These are phyloP conservation scores for Acipenser transmontanus DNA, from an alignment of 2,797 vertebrate genomes.

Conservation along the genomic window DNA sequence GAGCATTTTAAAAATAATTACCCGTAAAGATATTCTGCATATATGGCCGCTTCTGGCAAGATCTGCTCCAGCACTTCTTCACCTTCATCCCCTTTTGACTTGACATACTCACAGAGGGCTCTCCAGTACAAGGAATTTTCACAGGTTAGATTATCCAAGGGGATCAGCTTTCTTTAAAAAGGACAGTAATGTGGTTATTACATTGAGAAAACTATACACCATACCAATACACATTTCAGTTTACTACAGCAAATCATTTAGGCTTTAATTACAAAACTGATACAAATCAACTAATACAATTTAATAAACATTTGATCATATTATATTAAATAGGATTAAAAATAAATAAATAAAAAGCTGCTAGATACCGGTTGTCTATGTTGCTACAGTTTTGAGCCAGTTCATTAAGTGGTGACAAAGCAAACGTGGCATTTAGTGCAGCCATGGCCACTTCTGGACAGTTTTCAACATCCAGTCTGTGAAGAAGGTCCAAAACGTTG, in stretches of 20 bases:
- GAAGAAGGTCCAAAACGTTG: constrained; percentile 76
- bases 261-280: too few relatives aligned
- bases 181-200: too few relatives aligned
- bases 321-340: too few relatives aligned
- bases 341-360: too few relatives aligned
- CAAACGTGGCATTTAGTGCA: constrained; percentile 70
- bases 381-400: constrained; percentile 55
- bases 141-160: constrained; percentile 70
- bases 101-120: constrained; percentile 80
- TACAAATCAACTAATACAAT: too few relatives aligned
- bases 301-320: too few relatives aligned
- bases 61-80: constrained; percentile 81
- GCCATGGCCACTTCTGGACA: constrained; percentile 72
- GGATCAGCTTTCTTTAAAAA: constrained; percentile 69
- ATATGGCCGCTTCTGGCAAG: constrained; percentile 79
- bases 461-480: constrained; percentile 87
- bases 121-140: constrained; percentile 87
- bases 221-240: too few relatives aligned
- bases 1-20: constrained; percentile 35
- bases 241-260: too few relatives aligned
- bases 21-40: constrained; percentile 80
- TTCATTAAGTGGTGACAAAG: constrained; percentile 51
- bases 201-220: too few relatives aligned
- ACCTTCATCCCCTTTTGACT: constrained; percentile 76
- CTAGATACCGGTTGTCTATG: constrained; percentile 69